These are phyloP conservation scores for Ctenosaura bakeri DNA, from an alignment of 2,797 vertebrate species.

Conservation along the genomic window DNA sequence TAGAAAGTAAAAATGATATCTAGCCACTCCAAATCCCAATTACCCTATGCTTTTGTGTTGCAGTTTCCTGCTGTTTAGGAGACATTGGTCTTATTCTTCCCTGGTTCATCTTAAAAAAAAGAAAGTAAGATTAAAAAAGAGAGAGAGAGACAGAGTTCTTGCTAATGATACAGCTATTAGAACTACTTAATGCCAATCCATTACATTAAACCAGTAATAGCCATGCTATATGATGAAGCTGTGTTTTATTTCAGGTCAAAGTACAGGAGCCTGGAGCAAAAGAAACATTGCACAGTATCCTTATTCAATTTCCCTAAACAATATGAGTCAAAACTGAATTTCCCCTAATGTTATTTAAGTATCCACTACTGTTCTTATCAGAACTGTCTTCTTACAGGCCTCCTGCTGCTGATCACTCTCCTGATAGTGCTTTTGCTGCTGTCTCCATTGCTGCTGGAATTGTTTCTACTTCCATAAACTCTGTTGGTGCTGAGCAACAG, in stretches of 20 bases:
- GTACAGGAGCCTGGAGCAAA: background rate
- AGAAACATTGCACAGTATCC: background rate
- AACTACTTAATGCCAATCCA: conserved; percentile 38
- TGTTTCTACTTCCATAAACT: background rate
- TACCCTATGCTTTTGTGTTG: conserved; percentile 20
- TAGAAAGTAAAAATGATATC: conserved; percentile 7
- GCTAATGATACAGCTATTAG: background rate
- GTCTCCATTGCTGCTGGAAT: background rate
- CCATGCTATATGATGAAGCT: background rate
- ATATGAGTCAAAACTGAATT: background rate
- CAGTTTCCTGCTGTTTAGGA: background rate
- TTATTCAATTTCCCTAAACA: background rate
- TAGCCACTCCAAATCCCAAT: conserved; percentile 28
- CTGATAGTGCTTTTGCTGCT: background rate
- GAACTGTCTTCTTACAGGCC: background rate
- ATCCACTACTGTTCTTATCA: background rate
- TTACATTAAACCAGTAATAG: conserved; percentile 43
- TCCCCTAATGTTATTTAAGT: background rate
- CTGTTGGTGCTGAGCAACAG: background rate
- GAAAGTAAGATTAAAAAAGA: too few species aligned
- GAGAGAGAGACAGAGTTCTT: too few species aligned
- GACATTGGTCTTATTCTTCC: conserved; percentile 50
- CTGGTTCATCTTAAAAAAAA: conserved; percentile 17
- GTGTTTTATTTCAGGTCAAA: background rate
- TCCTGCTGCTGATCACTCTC: background rate